Conservation (phyloP, 2,797 vertebrate genomes). For the Acanthurus tractus region DNA sequence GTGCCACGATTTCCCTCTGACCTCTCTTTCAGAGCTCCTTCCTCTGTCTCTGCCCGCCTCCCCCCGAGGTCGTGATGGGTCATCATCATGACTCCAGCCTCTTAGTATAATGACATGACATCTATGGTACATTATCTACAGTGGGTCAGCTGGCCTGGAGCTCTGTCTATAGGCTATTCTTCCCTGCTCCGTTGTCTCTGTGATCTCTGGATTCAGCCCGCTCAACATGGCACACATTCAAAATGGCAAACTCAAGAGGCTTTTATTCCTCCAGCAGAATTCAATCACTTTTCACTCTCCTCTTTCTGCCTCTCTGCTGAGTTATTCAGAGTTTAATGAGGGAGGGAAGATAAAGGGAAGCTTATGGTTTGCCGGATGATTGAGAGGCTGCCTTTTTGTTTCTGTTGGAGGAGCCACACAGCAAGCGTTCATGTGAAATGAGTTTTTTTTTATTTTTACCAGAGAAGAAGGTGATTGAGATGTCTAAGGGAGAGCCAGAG, state of each 20-base stretch:
- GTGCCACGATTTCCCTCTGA: conserved; percentile 60
- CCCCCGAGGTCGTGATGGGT: conserved; percentile 57
- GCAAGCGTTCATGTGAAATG: conserved; percentile 67
- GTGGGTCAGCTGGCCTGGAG: conserved; percentile 64
- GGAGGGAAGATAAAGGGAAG: conserved; percentile 72
- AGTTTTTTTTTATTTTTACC: conserved; percentile 32
- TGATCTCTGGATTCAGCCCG: conserved; percentile 68
- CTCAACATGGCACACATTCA: conserved; percentile 77
- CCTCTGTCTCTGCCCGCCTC: conserved; percentile 46
- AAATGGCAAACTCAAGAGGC: conserved; percentile 72
- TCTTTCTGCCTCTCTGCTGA: conserved; percentile 63
- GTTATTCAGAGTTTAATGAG: conserved; percentile 82
- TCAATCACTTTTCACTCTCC: conserved; percentile 68
- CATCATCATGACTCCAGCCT: conserved; percentile 64
- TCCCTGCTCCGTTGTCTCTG: conserved; percentile 59
- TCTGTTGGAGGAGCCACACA: conserved; percentile 67
- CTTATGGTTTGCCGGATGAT: conserved; percentile 75
- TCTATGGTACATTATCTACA: conserved; percentile 75
- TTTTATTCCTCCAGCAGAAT: conserved; percentile 75
- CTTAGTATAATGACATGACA: conserved; percentile 60
- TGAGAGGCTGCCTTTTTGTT: conserved; percentile 75
- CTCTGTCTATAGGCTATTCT: conserved; percentile 67
- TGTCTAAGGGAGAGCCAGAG: conserved; percentile 73
- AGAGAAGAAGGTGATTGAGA: conserved; percentile 75
- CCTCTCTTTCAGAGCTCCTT: conserved; percentile 58